Evolutionary conservation across 2,888 invertebrate genomes (phyloP).

Genomic region (Tipula vernalis): DNA sequence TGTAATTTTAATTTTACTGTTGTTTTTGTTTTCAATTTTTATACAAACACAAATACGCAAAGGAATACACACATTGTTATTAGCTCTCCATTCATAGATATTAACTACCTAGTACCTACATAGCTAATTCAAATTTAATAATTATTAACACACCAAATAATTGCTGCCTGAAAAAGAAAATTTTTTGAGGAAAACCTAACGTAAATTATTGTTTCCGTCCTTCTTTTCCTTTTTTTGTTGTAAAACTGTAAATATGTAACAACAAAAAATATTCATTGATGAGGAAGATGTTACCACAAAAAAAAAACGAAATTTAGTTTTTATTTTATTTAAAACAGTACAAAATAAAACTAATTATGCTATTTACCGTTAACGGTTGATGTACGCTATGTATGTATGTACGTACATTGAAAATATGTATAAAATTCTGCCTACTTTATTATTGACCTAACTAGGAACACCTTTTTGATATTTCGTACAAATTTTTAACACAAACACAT

Average conservation of each 20-base stretch:
- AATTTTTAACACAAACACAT: neutral
- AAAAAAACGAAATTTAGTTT: neutral
- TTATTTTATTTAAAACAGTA: neutral
- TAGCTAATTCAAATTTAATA: neutral
- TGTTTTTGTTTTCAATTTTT: neutral
- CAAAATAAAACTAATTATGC: neutral
- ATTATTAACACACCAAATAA: neutral
- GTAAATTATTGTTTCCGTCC: neutral
- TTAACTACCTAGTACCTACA: no score
- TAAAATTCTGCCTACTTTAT: neutral
- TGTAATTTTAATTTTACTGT: neutral
- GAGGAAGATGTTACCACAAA: neutral
- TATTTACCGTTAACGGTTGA: neutral
- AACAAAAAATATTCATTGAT: neutral
- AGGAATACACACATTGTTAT: neutral
- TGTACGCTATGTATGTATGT: neutral
- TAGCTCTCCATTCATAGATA: neutral
- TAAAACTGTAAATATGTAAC: neutral
- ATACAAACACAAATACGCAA: neutral
- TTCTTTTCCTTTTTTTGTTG: neutral
- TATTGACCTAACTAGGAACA: neutral
- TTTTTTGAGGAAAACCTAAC: neutral
- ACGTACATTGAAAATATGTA: neutral
- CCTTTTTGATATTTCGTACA: neutral
- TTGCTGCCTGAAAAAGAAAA: neutral